Conservation (phyloP, 1,140 invertebrate species). For the Orussus abietinus region DNA sequence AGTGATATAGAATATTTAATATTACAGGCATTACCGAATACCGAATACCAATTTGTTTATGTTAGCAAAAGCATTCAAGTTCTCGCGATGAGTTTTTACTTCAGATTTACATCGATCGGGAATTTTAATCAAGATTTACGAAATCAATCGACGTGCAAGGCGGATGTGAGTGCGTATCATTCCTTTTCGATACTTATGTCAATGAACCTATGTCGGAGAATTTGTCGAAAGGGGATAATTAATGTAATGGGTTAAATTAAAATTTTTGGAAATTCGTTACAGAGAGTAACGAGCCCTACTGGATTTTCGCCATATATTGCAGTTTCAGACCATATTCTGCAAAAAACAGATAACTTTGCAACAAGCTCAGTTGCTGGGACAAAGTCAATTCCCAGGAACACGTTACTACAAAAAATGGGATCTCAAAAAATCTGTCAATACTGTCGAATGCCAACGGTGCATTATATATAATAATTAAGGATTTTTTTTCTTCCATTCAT, state of each 20-base stretch:
- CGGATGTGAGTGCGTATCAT: no score
- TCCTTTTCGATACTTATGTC: not conserved
- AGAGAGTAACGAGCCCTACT: not conserved
- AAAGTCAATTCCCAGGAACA: not conserved
- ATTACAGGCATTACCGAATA: constrained; percentile 10
- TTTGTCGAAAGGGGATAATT: no score
- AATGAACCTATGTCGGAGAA: not conserved
- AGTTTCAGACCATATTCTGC: not conserved
- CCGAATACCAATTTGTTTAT: constrained; percentile 17
- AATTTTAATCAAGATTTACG: constrained; percentile 6
- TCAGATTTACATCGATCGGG: constrained; percentile 9
- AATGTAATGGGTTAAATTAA: no score
- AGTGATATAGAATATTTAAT: not conserved
- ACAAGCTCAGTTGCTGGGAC: not conserved
- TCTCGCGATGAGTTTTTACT: constrained; percentile 12
- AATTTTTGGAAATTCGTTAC: not conserved
- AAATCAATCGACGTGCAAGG: not conserved
- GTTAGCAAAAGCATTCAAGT: constrained; percentile 17
- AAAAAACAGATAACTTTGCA: not conserved
- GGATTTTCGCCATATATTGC: not conserved
- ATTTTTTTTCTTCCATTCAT: not conserved
- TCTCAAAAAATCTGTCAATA: not conserved
- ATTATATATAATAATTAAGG: not conserved
- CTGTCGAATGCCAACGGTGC: not conserved
- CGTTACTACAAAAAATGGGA: not conserved